Base-by-base conservation (phyloP, 1,140 invertebrate genomes). In the Sogatella furcifera region DNA sequence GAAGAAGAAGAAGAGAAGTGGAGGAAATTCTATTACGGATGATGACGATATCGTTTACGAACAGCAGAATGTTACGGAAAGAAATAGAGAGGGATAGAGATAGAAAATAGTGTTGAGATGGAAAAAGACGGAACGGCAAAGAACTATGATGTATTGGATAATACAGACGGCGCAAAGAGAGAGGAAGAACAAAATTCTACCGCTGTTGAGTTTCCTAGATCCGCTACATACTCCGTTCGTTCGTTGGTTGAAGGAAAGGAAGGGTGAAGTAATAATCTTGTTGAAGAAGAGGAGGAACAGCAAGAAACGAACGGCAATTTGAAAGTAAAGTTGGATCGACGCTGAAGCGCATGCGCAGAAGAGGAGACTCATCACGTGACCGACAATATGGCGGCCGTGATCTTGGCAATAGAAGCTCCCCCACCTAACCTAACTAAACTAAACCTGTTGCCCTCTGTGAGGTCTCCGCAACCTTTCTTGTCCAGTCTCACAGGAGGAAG, bases 301-400 rank as follows among this genome's bases (percentile, higher is more conserved):
- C 46, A 62, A 65, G 61, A 28, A 66, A 61, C 64, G 62, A 65
- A 64, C 65, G 67, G 65, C 66, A 64, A 59, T 62, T 63, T 64
- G 62, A 53, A 64, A 52, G 66, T 60, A 63, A 34, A 57, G 55
- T 34, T 31, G 22, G 17, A 42, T 42, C n/a, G 55, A 17, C 38
- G 9, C n/a, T 19, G 21, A n/a, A 46, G 61, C 61, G 61, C 61
- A 59, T 62, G 61, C 61, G 57, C 43, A 17, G 41, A 21, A 5
- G n/a, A n/a, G n/a, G n/a, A 4, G 42, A 52, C 24, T 41, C 43
- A 49, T 49, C 46, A 49, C 15, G 21, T 19, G 15, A 22, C 15
- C 9, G 46, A 5, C 21, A 17, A 54, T 34, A 22, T 34, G 49
- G 31, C 49, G 60, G 57, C 62, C 62, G 56, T 63, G 62, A 63